Conservation (phyloP, 2,113 vertebrate genomes). For the Solea senegalensis region DNA sequence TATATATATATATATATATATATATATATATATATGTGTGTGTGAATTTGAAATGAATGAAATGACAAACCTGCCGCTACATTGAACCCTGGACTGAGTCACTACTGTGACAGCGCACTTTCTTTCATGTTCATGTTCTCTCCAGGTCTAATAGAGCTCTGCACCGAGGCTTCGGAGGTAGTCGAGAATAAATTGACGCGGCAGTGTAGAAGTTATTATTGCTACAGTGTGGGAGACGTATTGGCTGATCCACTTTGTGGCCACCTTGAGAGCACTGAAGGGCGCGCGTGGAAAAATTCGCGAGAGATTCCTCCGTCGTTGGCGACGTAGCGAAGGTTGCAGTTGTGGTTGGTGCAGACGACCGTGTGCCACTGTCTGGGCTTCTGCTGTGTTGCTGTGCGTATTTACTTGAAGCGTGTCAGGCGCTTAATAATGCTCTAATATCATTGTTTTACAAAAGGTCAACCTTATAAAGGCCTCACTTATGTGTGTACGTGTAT, state of each 20-base stretch:
- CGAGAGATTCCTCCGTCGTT: neutral
- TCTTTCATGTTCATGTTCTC: conserved; percentile 34
- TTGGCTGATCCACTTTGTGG: conserved; percentile 49
- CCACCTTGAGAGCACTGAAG: conserved; percentile 54
- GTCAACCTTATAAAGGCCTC: neutral
- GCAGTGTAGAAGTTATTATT: conserved; percentile 60
- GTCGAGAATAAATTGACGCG: conserved; percentile 59
- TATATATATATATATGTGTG: conserved; percentile 1
- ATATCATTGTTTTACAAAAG: conserved; percentile 1
- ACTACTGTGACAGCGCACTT: conserved; percentile 4
- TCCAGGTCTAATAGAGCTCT: conserved; percentile 50
- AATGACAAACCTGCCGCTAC: conserved; percentile 6
- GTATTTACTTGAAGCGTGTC: conserved; percentile 9
- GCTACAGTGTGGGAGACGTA: conserved; percentile 52
- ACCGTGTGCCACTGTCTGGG: neutral
- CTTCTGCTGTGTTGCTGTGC: neutral
- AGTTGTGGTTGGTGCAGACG: neutral
- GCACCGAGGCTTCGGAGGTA: conserved; percentile 32
- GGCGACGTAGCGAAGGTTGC: conserved; percentile 1
- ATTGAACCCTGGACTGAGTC: conserved; percentile 22
- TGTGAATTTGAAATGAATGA: conserved; percentile 33
- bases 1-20: conserved; percentile 2
- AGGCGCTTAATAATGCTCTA: neutral
- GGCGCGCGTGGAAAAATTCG: conserved; percentile 7
- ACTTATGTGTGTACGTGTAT: too few relatives aligned